phyloP scores from a whole-genome alignment of 2,797 vertebrate genomes.

The Acanthurus leucopareius region DNA sequence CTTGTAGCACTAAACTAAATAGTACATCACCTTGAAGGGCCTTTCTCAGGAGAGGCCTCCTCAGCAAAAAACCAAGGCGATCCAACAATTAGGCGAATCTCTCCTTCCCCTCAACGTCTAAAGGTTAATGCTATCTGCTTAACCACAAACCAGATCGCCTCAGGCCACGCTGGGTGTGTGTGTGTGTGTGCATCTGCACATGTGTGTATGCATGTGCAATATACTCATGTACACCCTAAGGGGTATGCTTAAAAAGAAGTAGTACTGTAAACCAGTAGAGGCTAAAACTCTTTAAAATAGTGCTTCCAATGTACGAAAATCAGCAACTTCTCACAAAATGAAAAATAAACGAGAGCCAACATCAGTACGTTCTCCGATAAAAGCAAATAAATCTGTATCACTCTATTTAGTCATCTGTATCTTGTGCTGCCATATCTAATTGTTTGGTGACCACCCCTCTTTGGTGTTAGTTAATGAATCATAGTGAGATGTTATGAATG shows the following conservation, averaged over 20 bases:
- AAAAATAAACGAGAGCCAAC: neutral
- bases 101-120: constrained; percentile 77
- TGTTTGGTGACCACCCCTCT: constrained; percentile 45
- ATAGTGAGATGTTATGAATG: constrained; percentile 86
- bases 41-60: constrained; percentile 87
- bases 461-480: constrained; percentile 60
- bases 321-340: constrained; percentile 13
- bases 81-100: constrained; percentile 89
- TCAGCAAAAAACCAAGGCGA: constrained; percentile 81
- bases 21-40: constrained; percentile 90
- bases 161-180: constrained; percentile 72
- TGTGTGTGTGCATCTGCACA: constrained; percentile 11
- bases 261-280: constrained; percentile 26
- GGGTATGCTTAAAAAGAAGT: constrained; percentile 49
- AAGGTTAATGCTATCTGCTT: constrained; percentile 89
- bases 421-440: constrained; percentile 26
- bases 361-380: neutral
- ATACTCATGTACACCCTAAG: constrained; percentile 64
- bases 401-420: constrained; percentile 14
- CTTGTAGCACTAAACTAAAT: constrained; percentile 89
- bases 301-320: constrained; percentile 27
- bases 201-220: constrained; percentile 35
- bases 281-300: constrained; percentile 11
- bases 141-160: constrained; percentile 86
- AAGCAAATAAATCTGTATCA: constrained; percentile 23